phyloP scores from a whole-genome alignment of 2,113 vertebrate genomes.

The Salvelinus namaycush region DNA sequence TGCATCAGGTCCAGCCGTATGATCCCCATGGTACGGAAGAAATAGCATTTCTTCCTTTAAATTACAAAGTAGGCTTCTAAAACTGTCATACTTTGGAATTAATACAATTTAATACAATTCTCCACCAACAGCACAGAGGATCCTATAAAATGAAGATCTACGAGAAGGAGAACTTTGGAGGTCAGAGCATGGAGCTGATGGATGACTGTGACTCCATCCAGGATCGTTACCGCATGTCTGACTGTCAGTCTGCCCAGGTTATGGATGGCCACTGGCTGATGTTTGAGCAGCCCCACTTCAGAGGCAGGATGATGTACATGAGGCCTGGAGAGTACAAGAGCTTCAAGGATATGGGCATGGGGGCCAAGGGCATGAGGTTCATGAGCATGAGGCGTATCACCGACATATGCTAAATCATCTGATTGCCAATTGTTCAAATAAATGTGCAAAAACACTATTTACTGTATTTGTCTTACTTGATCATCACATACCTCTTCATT shows the following conservation, averaged over 20 bases:
- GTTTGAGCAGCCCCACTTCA: slow-evolving; percentile 57
- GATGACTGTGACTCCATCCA: slow-evolving; percentile 54
- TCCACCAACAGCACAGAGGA: slow-evolving; percentile 37
- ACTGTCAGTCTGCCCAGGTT: slow-evolving; percentile 60
- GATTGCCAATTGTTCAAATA: slow-evolving; percentile 17
- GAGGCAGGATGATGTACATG: slow-evolving; percentile 48
- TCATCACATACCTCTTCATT: too few species aligned
- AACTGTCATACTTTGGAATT: neutral
- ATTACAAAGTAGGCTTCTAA: neutral
- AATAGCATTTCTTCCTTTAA: too few species aligned
- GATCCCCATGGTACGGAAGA: slow-evolving; percentile 38
- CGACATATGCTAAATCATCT: slow-evolving; percentile 32
- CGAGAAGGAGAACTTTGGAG: slow-evolving; percentile 54
- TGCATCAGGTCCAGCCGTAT: slow-evolving; percentile 49
- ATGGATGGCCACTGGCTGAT: slow-evolving; percentile 66
- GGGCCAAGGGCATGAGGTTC: neutral
- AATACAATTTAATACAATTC: neutral
- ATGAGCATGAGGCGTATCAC: slow-evolving; percentile 45
- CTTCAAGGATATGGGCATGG: slow-evolving; percentile 22
- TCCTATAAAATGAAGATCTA: slow-evolving; percentile 51
- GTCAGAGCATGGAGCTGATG: slow-evolving; percentile 53
- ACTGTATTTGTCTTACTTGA: neutral
- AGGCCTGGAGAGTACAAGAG: slow-evolving; percentile 56
- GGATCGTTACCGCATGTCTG: slow-evolving; percentile 42
- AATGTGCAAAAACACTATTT: neutral